Evolutionary conservation across 2,113 vertebrate genomes (phyloP), one percentile per base, ranked within the genome.

Genomic region (Hassar affinis): DNA sequence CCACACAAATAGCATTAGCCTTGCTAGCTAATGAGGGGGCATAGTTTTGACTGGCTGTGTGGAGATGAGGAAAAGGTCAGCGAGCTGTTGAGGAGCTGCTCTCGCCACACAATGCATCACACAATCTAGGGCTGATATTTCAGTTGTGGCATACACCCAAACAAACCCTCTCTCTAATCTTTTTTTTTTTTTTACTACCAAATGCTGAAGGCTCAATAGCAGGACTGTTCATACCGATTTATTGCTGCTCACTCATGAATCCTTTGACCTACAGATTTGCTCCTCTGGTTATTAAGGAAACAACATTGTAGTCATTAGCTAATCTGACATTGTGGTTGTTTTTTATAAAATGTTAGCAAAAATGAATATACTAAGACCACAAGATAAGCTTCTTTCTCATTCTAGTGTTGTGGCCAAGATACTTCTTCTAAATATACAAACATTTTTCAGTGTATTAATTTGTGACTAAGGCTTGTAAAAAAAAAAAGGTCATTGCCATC

Each of bases 11-110:
- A 82, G 87, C 86, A 83, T 88, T 86, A 82, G 86, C 86, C 78
- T 51, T 22, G 86, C 82, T 20, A 84, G 78, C 88, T 93, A 93
- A 94, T 93, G 91, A 93, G 93, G 87, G 89, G 90, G 91, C 92
- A 94, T 92, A 90, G 91, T 91, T 93, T 88, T 88, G 88, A 86
- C 89, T 92, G 89, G 88, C 89, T 88, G 90, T 90, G 89, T 91
- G 75, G 80, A 88, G 90, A 91, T 88, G 85, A 88, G 85, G 90
- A 89, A 92, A 95, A 95, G 93, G 93, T 94, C 92, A 94, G 85
- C 77, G 89, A 90, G 91, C 85, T 86, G 89, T 83, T 87, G 85
- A 87, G 79, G 85, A 74, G 84, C 79, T 86, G 38, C 49, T 76
- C 84, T 82, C 38, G 69, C 61, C 80, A 85, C 83, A 82, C 72